Conservation (phyloP, 2,113 vertebrate genomes). For the Phalacrocorax carbo region DNA sequence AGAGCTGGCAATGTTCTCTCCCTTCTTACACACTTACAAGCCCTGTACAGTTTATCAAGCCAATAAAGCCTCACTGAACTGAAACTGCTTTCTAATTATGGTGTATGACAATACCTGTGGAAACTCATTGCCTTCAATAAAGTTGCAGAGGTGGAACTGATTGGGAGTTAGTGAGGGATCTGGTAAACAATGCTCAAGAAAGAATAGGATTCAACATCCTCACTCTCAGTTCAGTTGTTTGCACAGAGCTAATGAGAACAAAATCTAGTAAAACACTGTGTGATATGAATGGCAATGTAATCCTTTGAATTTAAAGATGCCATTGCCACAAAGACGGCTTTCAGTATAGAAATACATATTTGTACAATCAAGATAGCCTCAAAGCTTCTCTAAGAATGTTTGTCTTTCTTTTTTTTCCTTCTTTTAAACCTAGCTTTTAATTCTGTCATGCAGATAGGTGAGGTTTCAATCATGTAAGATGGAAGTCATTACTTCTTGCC, state of each 20-base stretch:
- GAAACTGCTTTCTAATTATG: conserved; percentile 56
- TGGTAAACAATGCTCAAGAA: conserved; percentile 51
- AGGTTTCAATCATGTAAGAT: not conserved
- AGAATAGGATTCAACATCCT: conserved; percentile 1
- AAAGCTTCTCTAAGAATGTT: not conserved
- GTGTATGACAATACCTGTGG: conserved; percentile 41
- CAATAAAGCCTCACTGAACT: conserved; percentile 55
- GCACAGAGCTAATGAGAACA: conserved; percentile 21
- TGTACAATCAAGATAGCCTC: not conserved
- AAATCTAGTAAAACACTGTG: not conserved
- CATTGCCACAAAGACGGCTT: not conserved
- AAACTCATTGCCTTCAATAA: conserved; percentile 55
- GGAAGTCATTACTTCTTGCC: not conserved
- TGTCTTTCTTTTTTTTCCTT: not conserved
- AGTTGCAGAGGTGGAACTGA: conserved; percentile 56
- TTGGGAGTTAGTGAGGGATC: conserved; percentile 43
- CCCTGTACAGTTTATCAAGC: conserved; percentile 33
- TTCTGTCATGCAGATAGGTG: not conserved
- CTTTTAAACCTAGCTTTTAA: not conserved
- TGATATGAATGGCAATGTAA: not conserved
- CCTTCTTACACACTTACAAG: not conserved
- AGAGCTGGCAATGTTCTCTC: not conserved
- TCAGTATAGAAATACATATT: not conserved
- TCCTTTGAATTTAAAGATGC: not conserved
- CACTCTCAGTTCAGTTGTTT: not conserved